Conservation (phyloP, 2,888 invertebrate genomes). For the Hololepta plana region DNA sequence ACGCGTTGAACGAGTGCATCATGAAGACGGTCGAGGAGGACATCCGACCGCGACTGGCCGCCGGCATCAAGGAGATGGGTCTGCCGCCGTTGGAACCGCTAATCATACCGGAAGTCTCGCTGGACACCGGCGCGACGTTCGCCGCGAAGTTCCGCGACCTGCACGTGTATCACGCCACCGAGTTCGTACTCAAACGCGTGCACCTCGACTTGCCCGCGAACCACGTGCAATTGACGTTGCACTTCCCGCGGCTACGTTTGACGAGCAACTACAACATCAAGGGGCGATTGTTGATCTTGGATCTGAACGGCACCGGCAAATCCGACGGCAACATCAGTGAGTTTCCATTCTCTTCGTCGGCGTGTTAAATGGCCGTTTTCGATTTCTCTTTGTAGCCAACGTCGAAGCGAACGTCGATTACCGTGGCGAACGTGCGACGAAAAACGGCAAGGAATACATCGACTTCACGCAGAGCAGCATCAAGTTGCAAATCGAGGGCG, state of each 20-base stretch:
- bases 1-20: slow-evolving; percentile 40
- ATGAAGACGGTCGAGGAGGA: slow-evolving; percentile 34
- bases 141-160: slow-evolving; percentile 43
- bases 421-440: slow-evolving; percentile 31
- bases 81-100: slow-evolving; percentile 53
- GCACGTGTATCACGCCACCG: slow-evolving; percentile 37
- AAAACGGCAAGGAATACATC: slow-evolving; percentile 32
- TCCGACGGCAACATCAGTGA: slow-evolving; percentile 47
- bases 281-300: slow-evolving; percentile 50
- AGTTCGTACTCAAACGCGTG: slow-evolving; percentile 31
- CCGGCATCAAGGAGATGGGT: slow-evolving; percentile 44
- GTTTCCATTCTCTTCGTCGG: slow-evolving; percentile 16
- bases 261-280: slow-evolving; percentile 39
- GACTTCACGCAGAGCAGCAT: slow-evolving; percentile 40
- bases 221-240: slow-evolving; percentile 33
- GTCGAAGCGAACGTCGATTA: slow-evolving; percentile 38
- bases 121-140: slow-evolving; percentile 37
- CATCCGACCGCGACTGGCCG: slow-evolving; percentile 34
- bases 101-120: slow-evolving; percentile 40
- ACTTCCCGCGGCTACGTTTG: slow-evolving; percentile 41
- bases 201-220: slow-evolving; percentile 31
- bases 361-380: no score
- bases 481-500: slow-evolving; percentile 40
- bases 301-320: slow-evolving; percentile 44
- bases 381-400: slow-evolving; percentile 34